These are phyloP conservation scores for Eupithecia subumbrata DNA, from an alignment of 2,888 invertebrate species.

Conservation along the genomic window DNA sequence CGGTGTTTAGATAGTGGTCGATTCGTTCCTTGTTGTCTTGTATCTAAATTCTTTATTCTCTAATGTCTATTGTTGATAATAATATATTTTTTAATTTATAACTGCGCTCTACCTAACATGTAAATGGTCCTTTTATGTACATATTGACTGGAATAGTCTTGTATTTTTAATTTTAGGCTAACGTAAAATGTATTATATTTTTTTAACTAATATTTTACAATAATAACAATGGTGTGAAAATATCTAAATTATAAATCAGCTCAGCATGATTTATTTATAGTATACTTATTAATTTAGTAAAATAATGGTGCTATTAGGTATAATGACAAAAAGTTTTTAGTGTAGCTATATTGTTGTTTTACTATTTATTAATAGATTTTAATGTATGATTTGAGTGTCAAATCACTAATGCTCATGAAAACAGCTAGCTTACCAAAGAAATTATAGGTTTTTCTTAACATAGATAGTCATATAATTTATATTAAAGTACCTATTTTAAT, in stretches of 20 bases:
- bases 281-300: neutral
- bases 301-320: slow-evolving; percentile 3
- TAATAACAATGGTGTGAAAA: neutral
- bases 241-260: neutral
- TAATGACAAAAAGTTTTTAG: neutral
- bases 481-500: neutral
- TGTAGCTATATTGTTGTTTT: neutral
- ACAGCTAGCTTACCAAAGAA: slow-evolving; percentile 82
- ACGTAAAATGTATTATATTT: neutral
- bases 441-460: slow-evolving; percentile 45
- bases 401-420: slow-evolving; percentile 62
- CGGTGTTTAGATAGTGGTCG: slow-evolving; percentile 3
- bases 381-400: neutral
- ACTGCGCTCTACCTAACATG: neutral
- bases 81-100: slow-evolving; percentile 1
- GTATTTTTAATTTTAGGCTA: neutral
- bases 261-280: neutral
- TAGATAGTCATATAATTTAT: slow-evolving; percentile 12
- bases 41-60: slow-evolving; percentile 3
- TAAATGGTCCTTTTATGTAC: neutral
- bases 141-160: neutral
- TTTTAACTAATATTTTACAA: neutral
- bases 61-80: neutral
- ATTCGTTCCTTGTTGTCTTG: slow-evolving; percentile 32
- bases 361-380: neutral